phyloP scores from a whole-genome alignment of 2,888 invertebrate genomes.

The Nymphalis polychloros region DNA sequence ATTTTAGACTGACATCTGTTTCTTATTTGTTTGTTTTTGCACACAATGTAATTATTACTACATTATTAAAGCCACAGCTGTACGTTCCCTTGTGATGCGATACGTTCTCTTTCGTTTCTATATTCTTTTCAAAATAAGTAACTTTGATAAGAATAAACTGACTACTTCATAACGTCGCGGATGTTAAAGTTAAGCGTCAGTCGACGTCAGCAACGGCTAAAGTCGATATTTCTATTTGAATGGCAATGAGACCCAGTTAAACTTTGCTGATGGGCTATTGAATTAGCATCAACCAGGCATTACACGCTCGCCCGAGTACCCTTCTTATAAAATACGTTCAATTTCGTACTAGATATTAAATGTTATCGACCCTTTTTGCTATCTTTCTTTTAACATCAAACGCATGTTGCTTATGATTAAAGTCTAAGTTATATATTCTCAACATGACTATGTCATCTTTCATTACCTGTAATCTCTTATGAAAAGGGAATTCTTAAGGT shows the following conservation, averaged over 20 bases:
- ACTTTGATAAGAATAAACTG: background rate
- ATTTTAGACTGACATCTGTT: too few species aligned
- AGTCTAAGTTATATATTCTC: background rate
- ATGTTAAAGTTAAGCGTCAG: slow-evolving; percentile 6
- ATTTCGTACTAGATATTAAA: slow-evolving; percentile 48
- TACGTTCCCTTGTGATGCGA: too few species aligned
- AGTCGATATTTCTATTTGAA: slow-evolving; percentile 55
- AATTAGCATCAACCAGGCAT: slow-evolving; percentile 73
- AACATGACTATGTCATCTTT: background rate
- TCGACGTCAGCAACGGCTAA: slow-evolving; percentile 26
- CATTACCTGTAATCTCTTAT: background rate
- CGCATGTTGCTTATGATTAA: too few species aligned
- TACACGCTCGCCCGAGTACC: slow-evolving; percentile 54
- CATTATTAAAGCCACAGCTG: too few species aligned
- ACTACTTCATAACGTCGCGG: background rate
- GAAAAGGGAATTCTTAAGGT: background rate
- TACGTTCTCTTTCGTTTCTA: too few species aligned
- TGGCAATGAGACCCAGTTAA: slow-evolving; percentile 61
- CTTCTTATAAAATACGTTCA: slow-evolving; percentile 58
- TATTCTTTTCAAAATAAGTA: background rate
- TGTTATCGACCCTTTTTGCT: slow-evolving; percentile 32
- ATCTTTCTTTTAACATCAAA: background rate
- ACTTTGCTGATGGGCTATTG: slow-evolving; percentile 68
- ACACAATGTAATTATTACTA: too few species aligned
- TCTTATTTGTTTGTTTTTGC: too few species aligned